phyloP scores from a whole-genome alignment of 2,113 vertebrate genomes.

The Cheilinus undulatus region DNA sequence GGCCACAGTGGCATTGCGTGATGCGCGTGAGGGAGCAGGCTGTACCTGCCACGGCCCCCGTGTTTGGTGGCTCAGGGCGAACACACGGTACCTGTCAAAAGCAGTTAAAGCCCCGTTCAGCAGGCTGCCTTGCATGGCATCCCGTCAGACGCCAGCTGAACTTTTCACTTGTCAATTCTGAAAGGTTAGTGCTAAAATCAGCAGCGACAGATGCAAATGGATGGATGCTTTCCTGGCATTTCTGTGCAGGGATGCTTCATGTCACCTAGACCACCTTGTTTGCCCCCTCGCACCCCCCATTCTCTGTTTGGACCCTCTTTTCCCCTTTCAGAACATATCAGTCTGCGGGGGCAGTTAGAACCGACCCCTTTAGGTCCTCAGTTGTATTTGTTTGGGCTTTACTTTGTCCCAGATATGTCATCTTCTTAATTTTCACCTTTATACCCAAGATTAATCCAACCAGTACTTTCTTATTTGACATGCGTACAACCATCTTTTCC shows the following conservation, averaged over 20 bases:
- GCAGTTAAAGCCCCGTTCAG: slow-evolving; percentile 85
- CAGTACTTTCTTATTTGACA: slow-evolving; percentile 3
- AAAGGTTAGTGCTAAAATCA: slow-evolving; percentile 89
- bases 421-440: slow-evolving; percentile 12
- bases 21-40: slow-evolving; percentile 52
- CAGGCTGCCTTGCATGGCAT: slow-evolving; percentile 84
- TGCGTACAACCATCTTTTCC: slow-evolving; percentile 1
- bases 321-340: slow-evolving; percentile 59
- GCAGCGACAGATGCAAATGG: slow-evolving; percentile 83
- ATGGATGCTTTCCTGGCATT: slow-evolving; percentile 79
- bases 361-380: slow-evolving; percentile 41
- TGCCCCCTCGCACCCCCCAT: slow-evolving; percentile 17
- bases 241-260: slow-evolving; percentile 64
- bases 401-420: slow-evolving; percentile 2
- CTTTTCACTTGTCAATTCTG: slow-evolving; percentile 90
- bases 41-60: slow-evolving; percentile 72
- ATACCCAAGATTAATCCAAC: slow-evolving; percentile 31
- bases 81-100: slow-evolving; percentile 91
- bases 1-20: slow-evolving; percentile 53
- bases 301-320: slow-evolving; percentile 37
- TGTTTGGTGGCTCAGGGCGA: slow-evolving; percentile 81
- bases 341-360: slow-evolving; percentile 39
- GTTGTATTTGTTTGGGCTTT: slow-evolving; percentile 35
- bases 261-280: slow-evolving; percentile 56
- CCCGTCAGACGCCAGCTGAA: slow-evolving; percentile 85